Evolutionary conservation across 1,140 invertebrate genomes (phyloP), one percentile per base, ranked within the genome.

Genomic region (Tigriopus japonicus): DNA sequence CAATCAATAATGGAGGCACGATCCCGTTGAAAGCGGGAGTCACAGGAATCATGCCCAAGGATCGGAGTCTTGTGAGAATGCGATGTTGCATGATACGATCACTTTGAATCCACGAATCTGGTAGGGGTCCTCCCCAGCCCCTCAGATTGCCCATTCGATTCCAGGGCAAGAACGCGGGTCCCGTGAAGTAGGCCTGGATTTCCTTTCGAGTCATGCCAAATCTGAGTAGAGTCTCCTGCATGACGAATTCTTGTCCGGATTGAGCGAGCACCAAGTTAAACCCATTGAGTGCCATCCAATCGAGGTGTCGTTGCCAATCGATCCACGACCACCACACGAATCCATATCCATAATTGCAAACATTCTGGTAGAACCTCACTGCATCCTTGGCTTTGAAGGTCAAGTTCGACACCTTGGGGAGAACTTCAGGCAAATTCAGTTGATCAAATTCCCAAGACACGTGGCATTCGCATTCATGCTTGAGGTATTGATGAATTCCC

Each of bases 81-180:
- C 75, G 71, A 63, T 85, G 80, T 67, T 94, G 87, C 42, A 94
- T 72, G 0, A 68, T 62, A 14, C 84, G 67, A 56, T 85, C 83
- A 6, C 74, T 68, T 2, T 76, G 66, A 64, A 86, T 81, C 83
- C 86, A 94, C 5, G 74, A 72, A 41, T 74, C 58, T 1, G 77
- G 74, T 10, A 94, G 70, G 0, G 88, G 86, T 6, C 90, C 91
- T 14, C 80, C 88, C 83, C 86, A 95, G 1, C 83, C 83, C 51
- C 84, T 78, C 5, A 97, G 78, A 69, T 97, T 97, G 6, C 92
- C 92, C 92, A 97, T 97, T 68, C 91, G 75, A 7, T 83, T 75
- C 92, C 92, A 96, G 28, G 91, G 83, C n/a, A 93, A 75, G 72
- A 95, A 97, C 2, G 87, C 89, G n/a, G 91, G 87, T 17, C 92